Evolutionary conservation across 2,797 vertebrate species (phyloP).

Genomic region (Thunnus albacares): DNA sequence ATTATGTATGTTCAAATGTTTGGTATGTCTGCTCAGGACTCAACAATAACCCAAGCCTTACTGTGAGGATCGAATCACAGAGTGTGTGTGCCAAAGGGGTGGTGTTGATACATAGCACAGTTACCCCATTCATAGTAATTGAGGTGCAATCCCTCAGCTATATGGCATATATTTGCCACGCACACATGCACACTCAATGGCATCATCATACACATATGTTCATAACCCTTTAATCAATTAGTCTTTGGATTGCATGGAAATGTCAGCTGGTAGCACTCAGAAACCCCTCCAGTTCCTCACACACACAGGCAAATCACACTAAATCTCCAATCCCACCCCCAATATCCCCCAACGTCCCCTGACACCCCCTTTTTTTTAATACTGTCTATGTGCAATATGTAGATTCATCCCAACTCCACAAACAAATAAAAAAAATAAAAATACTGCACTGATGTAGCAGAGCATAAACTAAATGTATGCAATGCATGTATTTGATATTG

Average conservation of each 20-base stretch:
- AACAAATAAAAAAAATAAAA: background rate
- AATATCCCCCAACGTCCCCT: slow-evolving; percentile 12
- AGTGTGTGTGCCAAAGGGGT: slow-evolving; percentile 39
- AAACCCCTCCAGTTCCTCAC: slow-evolving; percentile 50
- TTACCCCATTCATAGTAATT: slow-evolving; percentile 69
- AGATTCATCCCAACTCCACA: slow-evolving; percentile 25
- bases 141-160: slow-evolving; percentile 75
- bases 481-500: slow-evolving; percentile 19
- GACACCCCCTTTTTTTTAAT: slow-evolving; percentile 23
- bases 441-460: slow-evolving; percentile 34
- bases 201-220: slow-evolving; percentile 66
- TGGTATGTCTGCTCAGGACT: slow-evolving; percentile 30
- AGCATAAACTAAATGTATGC: slow-evolving; percentile 1
- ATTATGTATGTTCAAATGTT: slow-evolving; percentile 30
- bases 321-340: slow-evolving; percentile 51
- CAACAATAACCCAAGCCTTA: slow-evolving; percentile 27
- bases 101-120: slow-evolving; percentile 42
- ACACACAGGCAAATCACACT: slow-evolving; percentile 53
- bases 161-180: slow-evolving; percentile 76
- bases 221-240: slow-evolving; percentile 84
- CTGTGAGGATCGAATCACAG: slow-evolving; percentile 29
- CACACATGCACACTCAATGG: slow-evolving; percentile 57
- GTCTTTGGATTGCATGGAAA: slow-evolving; percentile 74
- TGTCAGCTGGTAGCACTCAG: slow-evolving; percentile 79
- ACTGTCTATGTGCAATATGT: slow-evolving; percentile 31